Evolutionary conservation across 1,140 invertebrate genomes (phyloP).

Genomic region (Piezodorus guildinii): DNA sequence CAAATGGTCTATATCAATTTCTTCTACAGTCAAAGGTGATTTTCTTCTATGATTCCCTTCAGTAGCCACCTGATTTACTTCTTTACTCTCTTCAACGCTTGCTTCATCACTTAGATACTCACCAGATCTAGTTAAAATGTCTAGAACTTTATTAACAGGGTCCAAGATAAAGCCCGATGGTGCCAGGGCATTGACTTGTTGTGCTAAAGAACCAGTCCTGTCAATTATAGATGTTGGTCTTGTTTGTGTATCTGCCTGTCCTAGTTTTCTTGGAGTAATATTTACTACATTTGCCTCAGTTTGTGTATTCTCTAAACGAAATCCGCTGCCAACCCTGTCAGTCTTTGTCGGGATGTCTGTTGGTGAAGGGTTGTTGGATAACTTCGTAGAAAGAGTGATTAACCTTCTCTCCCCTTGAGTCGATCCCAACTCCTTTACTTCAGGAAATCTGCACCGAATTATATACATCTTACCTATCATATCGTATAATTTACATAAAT

Average conservation of each 20-base stretch:
- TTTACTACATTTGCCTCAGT: slow-evolving; percentile 3
- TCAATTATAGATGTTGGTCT: neutral
- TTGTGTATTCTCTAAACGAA: neutral
- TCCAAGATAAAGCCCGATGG: neutral
- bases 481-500: slow-evolving; percentile 4
- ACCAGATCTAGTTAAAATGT: neutral
- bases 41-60: neutral
- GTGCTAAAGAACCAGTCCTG: neutral
- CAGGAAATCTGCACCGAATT: slow-evolving; percentile 16
- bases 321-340: neutral
- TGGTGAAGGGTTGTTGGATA: neutral
- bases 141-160: slow-evolving; percentile 1
- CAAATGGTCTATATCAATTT: neutral
- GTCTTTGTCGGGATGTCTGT: slow-evolving; percentile 1
- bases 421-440: slow-evolving; percentile 6
- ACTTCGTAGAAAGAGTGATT: slow-evolving; percentile 8
- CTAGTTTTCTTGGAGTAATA: neutral
- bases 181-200: slow-evolving; percentile 1
- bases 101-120: slow-evolving; percentile 11
- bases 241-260: neutral
- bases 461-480: slow-evolving; percentile 14
- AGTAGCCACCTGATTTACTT: neutral
- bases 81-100: neutral
- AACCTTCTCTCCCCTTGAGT: slow-evolving; percentile 13
- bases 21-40: slow-evolving; percentile 1